Evolutionary conservation across 2,888 invertebrate species (phyloP).

Genomic region (Alentia gelatinosa): DNA sequence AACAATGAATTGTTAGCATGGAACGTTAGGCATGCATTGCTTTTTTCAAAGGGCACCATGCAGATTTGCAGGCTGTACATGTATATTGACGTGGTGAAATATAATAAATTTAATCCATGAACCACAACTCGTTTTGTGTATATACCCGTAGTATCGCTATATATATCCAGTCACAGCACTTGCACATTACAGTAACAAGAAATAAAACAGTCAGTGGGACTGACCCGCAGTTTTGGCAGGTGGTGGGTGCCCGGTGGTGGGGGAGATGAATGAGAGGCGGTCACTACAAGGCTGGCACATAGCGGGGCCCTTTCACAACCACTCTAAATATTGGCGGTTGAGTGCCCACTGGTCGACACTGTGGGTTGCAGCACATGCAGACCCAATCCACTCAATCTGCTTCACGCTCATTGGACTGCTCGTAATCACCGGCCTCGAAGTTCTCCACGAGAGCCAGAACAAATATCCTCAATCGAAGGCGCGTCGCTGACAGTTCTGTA

Average conservation of each 20-base stretch:
- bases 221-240: slow-evolving; percentile 1
- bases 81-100: too few relatives aligned
- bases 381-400: neutral
- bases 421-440: neutral
- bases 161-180: too few relatives aligned
- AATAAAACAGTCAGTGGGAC: neutral
- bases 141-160: too few relatives aligned
- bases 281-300: neutral
- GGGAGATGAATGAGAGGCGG: neutral
- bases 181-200: neutral
- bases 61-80: too few relatives aligned
- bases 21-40: too few relatives aligned
- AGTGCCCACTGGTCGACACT: neutral
- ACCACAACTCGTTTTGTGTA: too few relatives aligned
- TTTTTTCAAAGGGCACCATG: too few relatives aligned
- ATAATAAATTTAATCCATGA: too few relatives aligned
- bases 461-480: too few relatives aligned
- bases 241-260: neutral
- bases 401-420: neutral
- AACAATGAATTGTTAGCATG: too few relatives aligned
- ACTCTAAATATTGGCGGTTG: slow-evolving; percentile 27
- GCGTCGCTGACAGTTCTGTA: too few relatives aligned
- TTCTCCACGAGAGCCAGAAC: too few relatives aligned
- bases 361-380: neutral
- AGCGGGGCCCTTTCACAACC: neutral